Evolutionary conservation across 2,888 invertebrate genomes (phyloP), one percentile per base, ranked within the genome.

Genomic region (Caenorhabditis sp.): DNA sequence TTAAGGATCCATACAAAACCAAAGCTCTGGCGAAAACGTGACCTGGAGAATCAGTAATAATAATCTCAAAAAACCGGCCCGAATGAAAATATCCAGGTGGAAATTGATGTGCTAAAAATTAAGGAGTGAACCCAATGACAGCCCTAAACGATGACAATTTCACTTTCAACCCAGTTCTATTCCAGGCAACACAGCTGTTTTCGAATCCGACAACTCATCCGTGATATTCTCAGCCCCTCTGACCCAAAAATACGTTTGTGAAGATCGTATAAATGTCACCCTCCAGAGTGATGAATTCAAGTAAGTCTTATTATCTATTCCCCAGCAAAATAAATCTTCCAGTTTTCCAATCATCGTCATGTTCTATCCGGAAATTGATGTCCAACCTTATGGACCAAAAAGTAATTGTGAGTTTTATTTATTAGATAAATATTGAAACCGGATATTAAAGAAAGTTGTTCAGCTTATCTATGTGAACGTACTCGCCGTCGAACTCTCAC

Each of bases 161-260:
- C n/a, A n/a, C n/a, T n/a, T n/a, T n/a, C n/a, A n/a, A n/a, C n/a
- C n/a, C n/a, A n/a, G n/a, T n/a, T 58, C 20, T 31, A 8, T 56
- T 76, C 60, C 59, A 63, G 80, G 76, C 25, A 69, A 71, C 12
- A 77, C 80, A 1, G 83, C 78, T 3, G 31, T 59, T 5, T 84
- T 84, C 56, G 70, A 76, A 57, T 81, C 83, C 3, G 76, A 78
- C 59, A 84, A 84, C 73, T 72, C 80, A 3, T 83, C 83, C 0
- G 70, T 80, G 0, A 77, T 83, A 5, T 72, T 84, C 23, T 78
- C 79, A 60, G 84, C 86, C 17, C 86, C 86, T 8, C 58, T 86
- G 25, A 82, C 82, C 25, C 86, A 85, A 56, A 83, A 82, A 60
- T 86, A 85, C 66, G 78, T 85, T 49, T 85, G 85, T 63, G 81